phyloP scores from a whole-genome alignment of 2,888 invertebrate genomes.

The Allygus modestus region DNA sequence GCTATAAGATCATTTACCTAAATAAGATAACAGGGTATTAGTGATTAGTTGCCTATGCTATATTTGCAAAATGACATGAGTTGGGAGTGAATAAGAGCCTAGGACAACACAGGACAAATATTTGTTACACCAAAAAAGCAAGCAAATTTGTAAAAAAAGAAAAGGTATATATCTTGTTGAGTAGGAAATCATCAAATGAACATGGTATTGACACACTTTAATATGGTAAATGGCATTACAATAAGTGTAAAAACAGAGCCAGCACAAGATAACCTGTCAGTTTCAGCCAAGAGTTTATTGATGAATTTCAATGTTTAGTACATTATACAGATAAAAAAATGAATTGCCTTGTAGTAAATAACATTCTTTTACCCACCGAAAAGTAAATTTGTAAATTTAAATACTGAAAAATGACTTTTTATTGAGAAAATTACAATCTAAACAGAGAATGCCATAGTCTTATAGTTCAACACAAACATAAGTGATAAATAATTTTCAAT shows the following conservation, averaged over 20 bases:
- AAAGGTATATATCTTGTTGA: too few species aligned
- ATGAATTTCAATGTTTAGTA: background rate
- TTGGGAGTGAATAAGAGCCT: too few species aligned
- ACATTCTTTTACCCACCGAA: background rate
- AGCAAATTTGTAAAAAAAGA: background rate
- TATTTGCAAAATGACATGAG: too few species aligned
- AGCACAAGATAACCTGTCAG: slow-evolving; percentile 3
- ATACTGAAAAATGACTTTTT: background rate
- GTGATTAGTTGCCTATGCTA: too few species aligned
- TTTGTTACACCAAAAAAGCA: too few species aligned
- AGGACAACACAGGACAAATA: background rate
- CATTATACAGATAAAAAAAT: too few species aligned
- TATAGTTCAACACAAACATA: background rate
- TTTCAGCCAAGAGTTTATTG: background rate
- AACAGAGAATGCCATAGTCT: background rate
- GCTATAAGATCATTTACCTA: too few species aligned
- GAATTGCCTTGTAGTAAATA: background rate
- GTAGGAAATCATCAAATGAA: too few species aligned
- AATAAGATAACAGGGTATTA: too few species aligned
- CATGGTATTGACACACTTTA: too few species aligned
- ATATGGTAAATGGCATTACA: too few species aligned
- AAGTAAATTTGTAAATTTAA: background rate
- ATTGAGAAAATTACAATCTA: background rate
- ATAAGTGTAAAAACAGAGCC: too few species aligned
- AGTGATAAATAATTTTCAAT: background rate